Evolutionary conservation across 2,113 vertebrate species (phyloP), one percentile per base, ranked within the genome.

Genomic region (Balaeniceps rex): DNA sequence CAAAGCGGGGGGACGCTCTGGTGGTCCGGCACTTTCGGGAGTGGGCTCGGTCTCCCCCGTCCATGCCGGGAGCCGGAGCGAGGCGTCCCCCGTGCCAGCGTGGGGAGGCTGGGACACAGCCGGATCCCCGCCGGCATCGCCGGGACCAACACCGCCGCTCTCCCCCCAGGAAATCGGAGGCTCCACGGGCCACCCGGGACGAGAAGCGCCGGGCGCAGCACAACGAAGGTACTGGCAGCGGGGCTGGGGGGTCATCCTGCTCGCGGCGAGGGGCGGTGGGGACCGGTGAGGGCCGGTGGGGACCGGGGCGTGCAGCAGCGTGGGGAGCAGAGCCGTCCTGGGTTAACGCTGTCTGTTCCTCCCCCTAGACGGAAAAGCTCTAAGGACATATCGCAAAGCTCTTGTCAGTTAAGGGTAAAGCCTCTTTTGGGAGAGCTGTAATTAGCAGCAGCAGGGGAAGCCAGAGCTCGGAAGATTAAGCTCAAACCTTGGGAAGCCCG

Each of bases 171-270:
- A 99, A 99, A 76, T 99, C 99, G 34, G 99, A 99, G 25, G 98
- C 98, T 14, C 99, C 99, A 8, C 98, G 99, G 19, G 99, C 98
- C 11, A 99, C 99, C 6, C 98, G 99, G 94, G 99, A 99, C 13
- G 99, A 99, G 87, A 99, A 99, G 31, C 98, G 99, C 18, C 98
- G 99, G 96, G 99, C 99, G 4, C 99, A 99, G 90, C 99, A 99
- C 95, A 99, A 99, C 6, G 99, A 99, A 98, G 99, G 99, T 99
- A 26, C 57, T 19, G n/a, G 6, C 16, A 16, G 24, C 2, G 3
- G 47, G 55, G 57, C 2, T 6, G 60, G 40, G 17, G 40, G 42
- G 25, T 40, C 31, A 10, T 24, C 58, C 55, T 3, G 4, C 14
- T 26, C 8, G 26, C 23, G 23, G 65, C 8, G 10, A 8, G 14